These are phyloP conservation scores for Ptychadena robeensis DNA, from an alignment of 2,797 vertebrate genomes.

Conservation along the genomic window DNA sequence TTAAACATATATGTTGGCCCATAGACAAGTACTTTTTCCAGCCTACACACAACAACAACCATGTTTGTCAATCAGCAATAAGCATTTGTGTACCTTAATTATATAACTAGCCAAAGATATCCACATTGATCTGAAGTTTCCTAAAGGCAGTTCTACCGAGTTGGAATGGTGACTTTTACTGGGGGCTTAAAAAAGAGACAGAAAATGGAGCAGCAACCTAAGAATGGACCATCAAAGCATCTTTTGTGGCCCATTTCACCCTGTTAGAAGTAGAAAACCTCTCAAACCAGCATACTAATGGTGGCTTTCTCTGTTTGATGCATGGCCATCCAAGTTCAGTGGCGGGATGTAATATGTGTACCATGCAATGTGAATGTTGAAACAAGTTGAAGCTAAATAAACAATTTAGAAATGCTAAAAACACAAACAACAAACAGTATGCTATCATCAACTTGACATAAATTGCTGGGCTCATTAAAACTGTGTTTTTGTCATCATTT, in stretches of 20 bases:
- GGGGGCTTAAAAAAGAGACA: not conserved
- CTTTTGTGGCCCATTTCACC: not conserved
- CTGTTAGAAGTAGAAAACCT: not conserved
- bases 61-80: too few relatives aligned
- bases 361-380: not conserved
- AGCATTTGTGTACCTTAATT: too few relatives aligned
- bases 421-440: not conserved
- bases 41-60: too few relatives aligned
- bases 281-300: not conserved
- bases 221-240: not conserved
- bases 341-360: not conserved
- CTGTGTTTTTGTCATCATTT: not conserved
- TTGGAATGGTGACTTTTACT: too few relatives aligned
- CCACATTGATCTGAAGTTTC: too few relatives aligned
- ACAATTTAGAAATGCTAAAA: not conserved
- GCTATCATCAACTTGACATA: not conserved
- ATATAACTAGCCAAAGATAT: too few relatives aligned
- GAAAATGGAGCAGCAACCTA: not conserved
- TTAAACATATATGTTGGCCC: too few relatives aligned
- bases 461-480: slow-evolving; percentile 2
- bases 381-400: not conserved
- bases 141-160: too few relatives aligned
- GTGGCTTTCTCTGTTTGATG: not conserved
- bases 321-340: not conserved
- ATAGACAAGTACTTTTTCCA: too few relatives aligned